phyloP scores from a whole-genome alignment of 2,888 invertebrate genomes.

The Loripinus fragilis region DNA sequence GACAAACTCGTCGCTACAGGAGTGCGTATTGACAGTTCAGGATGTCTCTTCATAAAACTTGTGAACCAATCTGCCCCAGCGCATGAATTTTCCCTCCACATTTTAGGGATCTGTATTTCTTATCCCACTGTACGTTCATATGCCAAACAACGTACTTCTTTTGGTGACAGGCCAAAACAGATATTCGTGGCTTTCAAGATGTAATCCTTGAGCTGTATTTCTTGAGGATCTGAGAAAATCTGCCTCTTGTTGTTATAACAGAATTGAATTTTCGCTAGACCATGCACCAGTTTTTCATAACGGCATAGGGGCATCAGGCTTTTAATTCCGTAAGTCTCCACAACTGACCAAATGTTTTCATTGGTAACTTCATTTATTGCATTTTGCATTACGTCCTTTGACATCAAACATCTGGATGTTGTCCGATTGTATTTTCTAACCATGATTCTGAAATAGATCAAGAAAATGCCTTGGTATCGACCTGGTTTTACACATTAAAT shows the following conservation, averaged over 20 bases:
- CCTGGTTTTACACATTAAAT: too few species aligned
- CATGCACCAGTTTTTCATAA: not conserved
- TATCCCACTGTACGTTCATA: not conserved
- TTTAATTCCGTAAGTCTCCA: not conserved
- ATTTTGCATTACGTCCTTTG: slow-evolving; percentile 12
- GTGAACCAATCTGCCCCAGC: not conserved
- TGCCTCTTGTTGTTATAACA: not conserved
- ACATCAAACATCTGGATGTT: not conserved
- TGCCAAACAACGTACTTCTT: not conserved
- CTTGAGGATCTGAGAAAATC: not conserved
- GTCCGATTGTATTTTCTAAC: not conserved
- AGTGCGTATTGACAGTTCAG: not conserved
- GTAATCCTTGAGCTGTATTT: not conserved
- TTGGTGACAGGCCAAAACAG: not conserved
- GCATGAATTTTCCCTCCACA: not conserved
- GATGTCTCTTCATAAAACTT: slow-evolving; percentile 25
- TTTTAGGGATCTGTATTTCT: not conserved
- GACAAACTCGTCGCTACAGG: not conserved
- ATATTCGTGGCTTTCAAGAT: not conserved
- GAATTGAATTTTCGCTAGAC: not conserved
- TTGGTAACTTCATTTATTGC: not conserved
- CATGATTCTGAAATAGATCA: too few species aligned
- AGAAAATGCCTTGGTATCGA: too few species aligned
- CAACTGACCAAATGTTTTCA: not conserved
- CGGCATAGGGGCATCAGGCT: not conserved